Evolutionary conservation across 1,140 invertebrate genomes (phyloP).

Genomic region (Grapholita molesta): DNA sequence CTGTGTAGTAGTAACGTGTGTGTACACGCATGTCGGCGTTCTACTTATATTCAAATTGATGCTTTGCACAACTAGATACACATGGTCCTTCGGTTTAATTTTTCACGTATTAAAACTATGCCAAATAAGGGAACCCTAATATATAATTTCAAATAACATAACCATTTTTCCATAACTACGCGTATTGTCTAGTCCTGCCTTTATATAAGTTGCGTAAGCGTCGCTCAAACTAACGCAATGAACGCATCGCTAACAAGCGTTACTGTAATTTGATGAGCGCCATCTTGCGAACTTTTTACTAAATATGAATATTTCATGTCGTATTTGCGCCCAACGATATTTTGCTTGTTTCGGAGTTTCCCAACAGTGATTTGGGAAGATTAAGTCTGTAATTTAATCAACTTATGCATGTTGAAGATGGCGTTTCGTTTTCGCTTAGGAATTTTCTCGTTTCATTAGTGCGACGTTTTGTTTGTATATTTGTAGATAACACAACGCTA

Average conservation of each 20-base stretch:
- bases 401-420: not conserved
- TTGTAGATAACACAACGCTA: too few relatives aligned
- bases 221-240: not conserved
- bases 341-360: slow-evolving; percentile 5
- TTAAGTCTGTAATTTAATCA: slow-evolving; percentile 16
- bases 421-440: not conserved
- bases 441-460: not conserved
- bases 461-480: not conserved
- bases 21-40: too few relatives aligned
- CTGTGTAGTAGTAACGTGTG: too few relatives aligned
- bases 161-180: too few relatives aligned
- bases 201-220: too few relatives aligned
- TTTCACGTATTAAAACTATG: too few relatives aligned
- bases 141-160: too few relatives aligned
- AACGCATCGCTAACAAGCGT: not conserved
- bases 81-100: too few relatives aligned
- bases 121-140: too few relatives aligned
- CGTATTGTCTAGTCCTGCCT: too few relatives aligned
- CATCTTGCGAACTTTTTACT: not conserved
- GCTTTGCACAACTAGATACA: too few relatives aligned
- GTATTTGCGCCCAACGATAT: slow-evolving; percentile 15
- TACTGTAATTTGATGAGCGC: not conserved
- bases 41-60: too few relatives aligned
- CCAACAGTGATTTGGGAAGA: slow-evolving; percentile 1
- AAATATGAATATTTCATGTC: slow-evolving; percentile 16